Evolutionary conservation across 2,888 invertebrate genomes (phyloP).

Genomic region (Drosophila greeni): DNA sequence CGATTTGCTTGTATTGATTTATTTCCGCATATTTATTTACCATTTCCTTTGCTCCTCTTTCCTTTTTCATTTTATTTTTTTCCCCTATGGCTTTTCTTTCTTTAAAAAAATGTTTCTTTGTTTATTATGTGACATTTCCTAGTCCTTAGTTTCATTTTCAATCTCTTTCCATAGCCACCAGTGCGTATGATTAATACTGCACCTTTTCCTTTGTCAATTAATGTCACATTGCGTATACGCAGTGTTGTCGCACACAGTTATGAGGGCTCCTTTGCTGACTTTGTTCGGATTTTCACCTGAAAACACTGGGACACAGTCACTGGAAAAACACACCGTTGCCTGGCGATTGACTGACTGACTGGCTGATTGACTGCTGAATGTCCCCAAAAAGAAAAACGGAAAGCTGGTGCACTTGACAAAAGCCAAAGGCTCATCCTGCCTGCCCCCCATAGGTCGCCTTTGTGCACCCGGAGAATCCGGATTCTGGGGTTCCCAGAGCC

Average conservation of each 20-base stretch:
- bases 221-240: constrained; percentile 1
- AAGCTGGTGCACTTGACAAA: constrained; percentile 2
- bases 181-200: constrained; percentile 34
- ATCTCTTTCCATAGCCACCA: not conserved
- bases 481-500: not conserved
- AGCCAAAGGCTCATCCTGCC: not conserved
- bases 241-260: not conserved
- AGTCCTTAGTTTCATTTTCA: not conserved
- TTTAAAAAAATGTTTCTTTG: not conserved
- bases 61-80: not conserved
- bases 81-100: not conserved
- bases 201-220: not conserved
- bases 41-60: not conserved
- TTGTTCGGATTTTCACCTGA: not conserved
- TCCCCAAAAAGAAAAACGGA: not conserved
- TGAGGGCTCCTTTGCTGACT: not conserved
- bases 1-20: constrained; percentile 41
- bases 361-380: not conserved
- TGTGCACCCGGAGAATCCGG: constrained; percentile 9
- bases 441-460: not conserved
- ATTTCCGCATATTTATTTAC: constrained; percentile 31
- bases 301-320: not conserved
- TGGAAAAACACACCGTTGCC: not conserved
- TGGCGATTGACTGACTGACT: constrained; percentile 5
- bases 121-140: not conserved